phyloP scores from a whole-genome alignment of 2,888 invertebrate species.

The Drosophila pseudotalamancana region DNA sequence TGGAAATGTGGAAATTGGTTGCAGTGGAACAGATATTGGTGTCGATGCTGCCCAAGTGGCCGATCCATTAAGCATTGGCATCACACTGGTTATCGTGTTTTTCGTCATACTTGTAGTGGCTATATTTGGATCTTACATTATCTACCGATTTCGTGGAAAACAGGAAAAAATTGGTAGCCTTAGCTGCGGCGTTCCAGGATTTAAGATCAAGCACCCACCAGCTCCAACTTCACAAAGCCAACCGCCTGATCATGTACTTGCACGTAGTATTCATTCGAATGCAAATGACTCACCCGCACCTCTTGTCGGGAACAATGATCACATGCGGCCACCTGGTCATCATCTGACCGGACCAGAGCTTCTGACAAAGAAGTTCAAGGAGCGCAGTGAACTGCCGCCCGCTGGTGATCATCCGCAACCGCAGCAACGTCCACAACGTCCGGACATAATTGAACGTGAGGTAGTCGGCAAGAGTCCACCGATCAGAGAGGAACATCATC shows the following conservation, averaged over 20 bases:
- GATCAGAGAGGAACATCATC: slow-evolving; percentile 91
- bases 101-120: slow-evolving; percentile 95
- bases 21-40: slow-evolving; percentile 89
- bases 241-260: slow-evolving; percentile 88
- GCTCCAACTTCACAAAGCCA: slow-evolving; percentile 89
- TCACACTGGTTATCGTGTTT: slow-evolving; percentile 96
- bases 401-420: slow-evolving; percentile 86
- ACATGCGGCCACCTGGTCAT: slow-evolving; percentile 81
- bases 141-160: slow-evolving; percentile 94
- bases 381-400: slow-evolving; percentile 89
- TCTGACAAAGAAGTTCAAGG: slow-evolving; percentile 94
- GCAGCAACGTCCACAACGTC: slow-evolving; percentile 92
- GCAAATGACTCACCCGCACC: slow-evolving; percentile 86
- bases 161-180: slow-evolving; percentile 91
- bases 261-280: slow-evolving; percentile 88
- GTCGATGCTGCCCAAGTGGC: slow-evolving; percentile 91
- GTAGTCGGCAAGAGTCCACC: slow-evolving; percentile 93
- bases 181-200: slow-evolving; percentile 88
- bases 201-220: slow-evolving; percentile 91
- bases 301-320: slow-evolving; percentile 86
- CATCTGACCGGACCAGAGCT: slow-evolving; percentile 94
- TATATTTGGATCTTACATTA: slow-evolving; percentile 95
- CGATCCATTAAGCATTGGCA: slow-evolving; percentile 95
- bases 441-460: slow-evolving; percentile 97
- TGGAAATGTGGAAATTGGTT: slow-evolving; percentile 91